Evolutionary conservation across 2,797 vertebrate genomes (phyloP).

Genomic region (Alectoris magna): DNA sequence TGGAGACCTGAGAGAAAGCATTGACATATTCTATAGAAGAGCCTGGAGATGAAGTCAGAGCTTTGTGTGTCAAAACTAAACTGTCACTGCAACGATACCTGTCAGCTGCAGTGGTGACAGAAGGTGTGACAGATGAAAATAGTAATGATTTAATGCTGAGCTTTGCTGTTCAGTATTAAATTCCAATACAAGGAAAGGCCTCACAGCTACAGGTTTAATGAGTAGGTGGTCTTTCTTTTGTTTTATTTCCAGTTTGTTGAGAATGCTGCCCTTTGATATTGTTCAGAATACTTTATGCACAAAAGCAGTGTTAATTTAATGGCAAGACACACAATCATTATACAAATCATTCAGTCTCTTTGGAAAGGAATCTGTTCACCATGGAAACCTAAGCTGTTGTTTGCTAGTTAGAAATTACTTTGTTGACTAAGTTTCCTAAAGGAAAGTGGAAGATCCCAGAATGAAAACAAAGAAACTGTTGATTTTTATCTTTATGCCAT

Average conservation of each 20-base stretch:
- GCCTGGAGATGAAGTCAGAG: neutral
- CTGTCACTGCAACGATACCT: neutral
- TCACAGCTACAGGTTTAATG: neutral
- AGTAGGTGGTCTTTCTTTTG: neutral
- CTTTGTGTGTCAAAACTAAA: neutral
- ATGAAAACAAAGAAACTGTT: neutral
- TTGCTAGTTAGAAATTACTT: neutral
- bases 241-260: neutral
- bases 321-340: neutral
- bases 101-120: neutral
- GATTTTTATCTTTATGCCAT: neutral
- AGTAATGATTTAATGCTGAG: neutral
- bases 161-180: neutral
- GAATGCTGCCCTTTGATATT: neutral
- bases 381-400: neutral
- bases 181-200: neutral
- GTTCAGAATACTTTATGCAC: neutral
- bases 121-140: neutral
- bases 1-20: neutral
- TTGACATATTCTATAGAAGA: neutral
- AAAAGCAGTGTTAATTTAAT: neutral
- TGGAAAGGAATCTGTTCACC: neutral
- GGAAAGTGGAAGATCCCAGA: neutral
- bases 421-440: neutral
- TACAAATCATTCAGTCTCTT: neutral